Base-by-base conservation (phyloP, 2,797 vertebrate species). In the Tangara arthus region DNA sequence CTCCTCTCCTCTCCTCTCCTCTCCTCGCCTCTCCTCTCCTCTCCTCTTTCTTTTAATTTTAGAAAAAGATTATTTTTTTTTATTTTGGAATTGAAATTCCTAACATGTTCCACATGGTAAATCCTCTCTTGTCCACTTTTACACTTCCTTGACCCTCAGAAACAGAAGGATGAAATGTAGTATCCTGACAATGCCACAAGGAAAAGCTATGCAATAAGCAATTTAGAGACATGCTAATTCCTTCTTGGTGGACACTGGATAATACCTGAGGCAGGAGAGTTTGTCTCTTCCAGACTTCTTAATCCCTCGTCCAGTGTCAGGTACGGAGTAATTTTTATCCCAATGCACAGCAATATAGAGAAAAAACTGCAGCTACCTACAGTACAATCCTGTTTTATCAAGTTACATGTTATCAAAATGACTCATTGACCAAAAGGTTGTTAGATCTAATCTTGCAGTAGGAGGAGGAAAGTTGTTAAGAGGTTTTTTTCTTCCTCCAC, bases 241-340 rank as follows among this genome's bases (percentile, higher is more conserved):
- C 42, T 78, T 66, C 73, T 26, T 56, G 6, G 42, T 64, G 50
- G 39, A 82, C 59, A 30, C 8, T 63, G 19, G 4, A 15, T 41
- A 32, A 7, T 8, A 5, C 8, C 20, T 89, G 46, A 24, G 13
- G 26, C 1, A 2, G 60, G 7, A 77, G 18, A 70, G 17, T 41
- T 66, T 49, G 5, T 75, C 34, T 34, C 15, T 63, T 65, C 18
- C 32, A 46, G 37, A 82, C 35, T n/a, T 28, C 17, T 35, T 55
- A 78, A 77, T 37, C 12, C 8, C 5, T 63, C 3, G 0, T 46
- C 34, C 27, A 30, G 17, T 8, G 4, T 18, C 1, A 64, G 16
- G 7, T 23, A 28, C 56, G 53, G 21, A 17, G 37, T 55, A 26
- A 47, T 30, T 92, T 56, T 65, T 71, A 27, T 50, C 24, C 37